Conservation (phyloP, 2,797 vertebrate genomes). For the Intellagama lesueurii region DNA sequence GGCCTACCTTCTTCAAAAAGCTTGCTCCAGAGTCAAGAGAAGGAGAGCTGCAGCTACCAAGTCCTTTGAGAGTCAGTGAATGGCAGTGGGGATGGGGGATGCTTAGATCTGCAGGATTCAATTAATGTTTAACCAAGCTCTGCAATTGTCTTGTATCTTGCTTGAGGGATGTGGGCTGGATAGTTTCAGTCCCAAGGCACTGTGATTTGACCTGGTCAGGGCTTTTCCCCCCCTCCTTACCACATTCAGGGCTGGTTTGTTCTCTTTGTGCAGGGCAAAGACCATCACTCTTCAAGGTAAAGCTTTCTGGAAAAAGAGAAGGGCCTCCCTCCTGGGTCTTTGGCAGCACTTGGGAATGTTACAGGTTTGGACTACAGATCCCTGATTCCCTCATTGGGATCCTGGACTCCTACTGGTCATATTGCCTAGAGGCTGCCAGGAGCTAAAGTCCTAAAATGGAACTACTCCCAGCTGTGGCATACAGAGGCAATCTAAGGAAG, state of each 20-base stretch:
- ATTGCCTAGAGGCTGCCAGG: too few species aligned
- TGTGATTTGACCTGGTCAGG: constrained; percentile 1
- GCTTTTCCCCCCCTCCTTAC: too few species aligned
- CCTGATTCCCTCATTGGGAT: neutral
- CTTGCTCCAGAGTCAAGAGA: constrained; percentile 1
- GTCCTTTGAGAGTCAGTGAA: neutral
- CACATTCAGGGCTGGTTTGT: neutral
- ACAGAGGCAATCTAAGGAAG: neutral
- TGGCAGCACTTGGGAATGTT: neutral
- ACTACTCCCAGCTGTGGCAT: neutral
- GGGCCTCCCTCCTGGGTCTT: neutral
- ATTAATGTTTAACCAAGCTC: constrained; percentile 29
- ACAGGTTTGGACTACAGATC: neutral
- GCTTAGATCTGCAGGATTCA: neutral
- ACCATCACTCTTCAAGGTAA: too few species aligned
- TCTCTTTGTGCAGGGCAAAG: neutral
- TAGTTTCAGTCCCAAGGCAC: constrained; percentile 9
- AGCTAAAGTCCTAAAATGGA: neutral
- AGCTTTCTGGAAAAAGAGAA: neutral
- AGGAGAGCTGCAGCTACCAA: neutral
- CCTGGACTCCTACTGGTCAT: too few species aligned
- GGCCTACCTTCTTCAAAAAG: neutral
- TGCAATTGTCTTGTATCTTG: constrained; percentile 8
- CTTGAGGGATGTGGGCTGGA: neutral
- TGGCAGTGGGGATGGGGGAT: neutral